Evolutionary conservation across 2,797 vertebrate species (phyloP).

Genomic region (Notoglanidium macrostoma): DNA sequence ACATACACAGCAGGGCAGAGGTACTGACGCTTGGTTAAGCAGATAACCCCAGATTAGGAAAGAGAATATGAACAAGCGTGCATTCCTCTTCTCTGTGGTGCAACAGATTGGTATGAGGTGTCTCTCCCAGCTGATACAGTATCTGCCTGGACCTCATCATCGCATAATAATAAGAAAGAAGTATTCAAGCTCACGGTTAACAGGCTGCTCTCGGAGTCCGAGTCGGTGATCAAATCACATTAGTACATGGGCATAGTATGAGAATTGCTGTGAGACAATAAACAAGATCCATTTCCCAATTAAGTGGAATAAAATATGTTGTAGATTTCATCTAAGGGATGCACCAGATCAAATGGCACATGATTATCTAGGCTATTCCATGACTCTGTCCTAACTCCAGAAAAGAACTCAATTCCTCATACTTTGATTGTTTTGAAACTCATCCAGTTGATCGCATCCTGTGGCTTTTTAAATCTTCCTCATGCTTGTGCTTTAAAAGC

Average conservation of each 20-base stretch:
- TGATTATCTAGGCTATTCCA: not conserved
- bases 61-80: conserved; percentile 12
- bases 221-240: not conserved
- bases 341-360: not conserved
- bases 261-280: not conserved
- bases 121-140: not conserved
- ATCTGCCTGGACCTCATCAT: not conserved
- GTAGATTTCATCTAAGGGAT: not conserved
- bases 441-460: not conserved
- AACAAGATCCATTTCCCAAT: conserved; percentile 11
- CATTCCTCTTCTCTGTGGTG: conserved; percentile 29
- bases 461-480: not conserved
- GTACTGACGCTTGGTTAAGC: conserved; percentile 4
- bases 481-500: not conserved
- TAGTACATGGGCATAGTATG: not conserved
- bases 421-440: not conserved
- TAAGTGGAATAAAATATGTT: not conserved
- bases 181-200: not conserved
- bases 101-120: not conserved
- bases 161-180: not conserved
- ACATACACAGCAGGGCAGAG: conserved; percentile 27
- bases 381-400: not conserved
- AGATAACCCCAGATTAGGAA: conserved; percentile 35
- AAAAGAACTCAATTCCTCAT: not conserved
- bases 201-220: not conserved